These are phyloP conservation scores for Halichoerus grypus DNA, from an alignment of 2,113 vertebrate genomes.

Conservation along the genomic window DNA sequence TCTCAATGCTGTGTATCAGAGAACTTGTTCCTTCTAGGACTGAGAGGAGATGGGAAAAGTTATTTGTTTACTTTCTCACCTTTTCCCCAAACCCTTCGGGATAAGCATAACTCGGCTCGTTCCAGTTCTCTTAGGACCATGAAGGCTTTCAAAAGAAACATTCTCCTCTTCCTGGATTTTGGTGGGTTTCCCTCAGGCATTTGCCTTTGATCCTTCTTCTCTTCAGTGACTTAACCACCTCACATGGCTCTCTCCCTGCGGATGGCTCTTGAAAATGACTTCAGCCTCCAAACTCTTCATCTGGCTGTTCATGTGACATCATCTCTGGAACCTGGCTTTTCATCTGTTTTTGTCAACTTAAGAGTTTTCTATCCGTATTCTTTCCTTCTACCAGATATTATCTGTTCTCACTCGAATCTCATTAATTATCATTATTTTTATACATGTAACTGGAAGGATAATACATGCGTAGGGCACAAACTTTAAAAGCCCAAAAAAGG, in stretches of 20 bases:
- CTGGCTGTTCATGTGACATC: conserved; percentile 56
- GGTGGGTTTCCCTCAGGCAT: conserved; percentile 43
- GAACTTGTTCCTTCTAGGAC: background rate
- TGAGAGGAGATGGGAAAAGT: background rate
- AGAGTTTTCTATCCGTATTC: background rate
- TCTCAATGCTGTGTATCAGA: background rate
- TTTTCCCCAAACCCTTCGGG: background rate
- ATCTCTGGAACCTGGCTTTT: conserved; percentile 4
- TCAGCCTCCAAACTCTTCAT: conserved; percentile 42
- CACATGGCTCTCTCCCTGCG: conserved; percentile 68
- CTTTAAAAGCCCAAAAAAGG: background rate
- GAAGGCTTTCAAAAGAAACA: conserved; percentile 58
- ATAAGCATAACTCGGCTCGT: background rate
- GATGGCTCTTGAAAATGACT: conserved; percentile 66
- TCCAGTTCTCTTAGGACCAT: conserved; percentile 30
- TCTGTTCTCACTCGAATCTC: conserved; percentile 11
- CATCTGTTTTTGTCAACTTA: background rate
- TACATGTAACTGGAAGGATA: conserved; percentile 2
- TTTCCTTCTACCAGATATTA: conserved; percentile 11
- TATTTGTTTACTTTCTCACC: conserved; percentile 38
- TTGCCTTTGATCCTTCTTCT: conserved; percentile 50
- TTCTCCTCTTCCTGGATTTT: background rate
- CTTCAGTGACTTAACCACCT: conserved; percentile 44
- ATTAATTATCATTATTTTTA: conserved; percentile 21
- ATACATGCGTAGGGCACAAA: background rate